Percentiles rank a stretch among this genome's conserved stretches.
phyloP scores from a whole-genome alignment of 2,888 invertebrate genomes.

The Lithophane ornitopus region DNA sequence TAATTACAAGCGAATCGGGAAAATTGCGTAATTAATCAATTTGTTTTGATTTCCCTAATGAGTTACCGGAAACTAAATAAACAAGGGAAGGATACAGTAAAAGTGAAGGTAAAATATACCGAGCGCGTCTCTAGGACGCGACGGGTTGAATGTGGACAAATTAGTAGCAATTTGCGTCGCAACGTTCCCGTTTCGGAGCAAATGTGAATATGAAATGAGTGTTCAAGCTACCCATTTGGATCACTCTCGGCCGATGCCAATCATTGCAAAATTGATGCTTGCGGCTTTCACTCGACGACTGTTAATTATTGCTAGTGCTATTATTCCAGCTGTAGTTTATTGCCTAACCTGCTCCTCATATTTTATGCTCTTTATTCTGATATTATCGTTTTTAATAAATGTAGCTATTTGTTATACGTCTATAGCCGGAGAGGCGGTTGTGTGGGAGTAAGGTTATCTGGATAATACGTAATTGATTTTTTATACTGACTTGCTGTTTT shows the following conservation, averaged over 20 bases:
- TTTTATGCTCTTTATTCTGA: conserved; percentile 66
- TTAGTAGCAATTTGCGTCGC: conserved; percentile 85
- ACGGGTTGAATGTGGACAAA: conserved; percentile 83
- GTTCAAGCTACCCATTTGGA: conserved; percentile 87
- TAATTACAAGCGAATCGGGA: conserved; percentile 54
- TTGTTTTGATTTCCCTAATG: conserved; percentile 61
- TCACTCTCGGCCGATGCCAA: conserved; percentile 84
- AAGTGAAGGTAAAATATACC: conserved; percentile 52
- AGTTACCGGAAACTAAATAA: conserved; percentile 59
- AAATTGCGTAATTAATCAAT: conserved; percentile 57
- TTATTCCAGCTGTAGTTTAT: conserved; percentile 64
- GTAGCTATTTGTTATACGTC: conserved; percentile 50
- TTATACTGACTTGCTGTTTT: conserved; percentile 35
- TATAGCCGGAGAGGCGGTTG: conserved; percentile 34
- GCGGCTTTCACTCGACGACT: conserved; percentile 81
- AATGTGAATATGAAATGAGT: conserved; percentile 89
- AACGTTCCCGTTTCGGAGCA: conserved; percentile 78
- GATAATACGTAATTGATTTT: conserved; percentile 48
- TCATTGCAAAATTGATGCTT: conserved; percentile 86
- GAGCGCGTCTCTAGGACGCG: conserved; percentile 63
- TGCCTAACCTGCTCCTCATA: conserved; percentile 59
- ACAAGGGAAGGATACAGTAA: conserved; percentile 42
- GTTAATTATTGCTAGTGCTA: conserved; percentile 74
- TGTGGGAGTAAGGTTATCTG: conserved; percentile 39
- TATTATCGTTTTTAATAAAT: conserved; percentile 60